Base-by-base conservation (phyloP, 2,888 invertebrate genomes). In the Marronus borbonicus region DNA sequence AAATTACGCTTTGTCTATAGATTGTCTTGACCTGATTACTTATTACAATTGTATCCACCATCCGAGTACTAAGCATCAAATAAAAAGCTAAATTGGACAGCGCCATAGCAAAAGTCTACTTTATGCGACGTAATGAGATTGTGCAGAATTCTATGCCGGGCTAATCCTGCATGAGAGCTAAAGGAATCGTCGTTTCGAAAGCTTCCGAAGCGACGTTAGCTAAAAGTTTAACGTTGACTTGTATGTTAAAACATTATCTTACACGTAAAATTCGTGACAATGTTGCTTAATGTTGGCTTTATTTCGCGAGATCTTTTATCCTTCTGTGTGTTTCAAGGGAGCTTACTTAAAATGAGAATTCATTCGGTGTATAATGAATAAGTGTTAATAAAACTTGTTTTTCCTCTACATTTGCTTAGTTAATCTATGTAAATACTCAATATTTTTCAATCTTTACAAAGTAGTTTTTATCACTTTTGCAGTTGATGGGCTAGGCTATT, bases 1-100 rank as follows among this genome's bases (percentile, higher is more conserved):
- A 31, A 14, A 31, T 28, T 14, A 12, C 62, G 62, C 31, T 14
- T 28, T 0, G 2, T 62, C 28, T 10, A 62, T 62, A 62, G 31
- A 62, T 62, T 31, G 10, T 62, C 62, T 62, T 62, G 62, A 62
- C 62, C 62, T 62, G 62, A 62, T 31, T 62, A 62, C 62, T 62
- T 28, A 17, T 17, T 17, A 28, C 28, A 62, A 62, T 62, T 28
- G 62, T 28, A 62, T 10, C 31, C 31, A 62, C 5, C 5, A 36
- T 36, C 31, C 31, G 31, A 5, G 14, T n/a, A 28, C 62, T 28
- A 28, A 28, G 28, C 28, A 62, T 7, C 4, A 62, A 62, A 62
- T 62, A 62, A 28, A 28, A 28, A 62, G 31, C 28, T 62, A 62
- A 62, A 62, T 62, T 62, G 62, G 62, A 14, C 62, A 62, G 12